phyloP scores from a whole-genome alignment of 2,113 vertebrate species.

The Oncorhynchus kisutch region DNA sequence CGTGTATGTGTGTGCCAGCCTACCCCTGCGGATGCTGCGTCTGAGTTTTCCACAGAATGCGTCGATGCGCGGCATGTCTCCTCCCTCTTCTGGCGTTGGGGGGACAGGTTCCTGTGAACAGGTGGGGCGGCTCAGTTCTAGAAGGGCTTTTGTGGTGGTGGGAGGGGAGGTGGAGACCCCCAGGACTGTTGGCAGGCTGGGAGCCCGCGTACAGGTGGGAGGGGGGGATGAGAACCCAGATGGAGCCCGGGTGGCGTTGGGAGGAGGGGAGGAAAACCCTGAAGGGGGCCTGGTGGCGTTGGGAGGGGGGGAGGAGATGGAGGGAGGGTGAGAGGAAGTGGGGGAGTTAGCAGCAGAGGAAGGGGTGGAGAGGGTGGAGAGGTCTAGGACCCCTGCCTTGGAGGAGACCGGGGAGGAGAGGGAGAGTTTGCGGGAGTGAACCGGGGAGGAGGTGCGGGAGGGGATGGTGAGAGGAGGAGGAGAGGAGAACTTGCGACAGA shows the following conservation, averaged over 20 bases:
- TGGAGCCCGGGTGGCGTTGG: conserved; percentile 61
- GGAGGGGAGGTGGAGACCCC: conserved; percentile 57
- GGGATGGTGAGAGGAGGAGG: conserved; percentile 80
- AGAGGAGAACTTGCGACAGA: conserved; percentile 93
- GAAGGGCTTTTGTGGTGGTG: conserved; percentile 22
- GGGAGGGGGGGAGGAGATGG: conserved; percentile 66
- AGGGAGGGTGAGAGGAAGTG: conserved; percentile 78
- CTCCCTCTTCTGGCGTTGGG: conserved; percentile 72
- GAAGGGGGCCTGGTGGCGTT: conserved; percentile 69
- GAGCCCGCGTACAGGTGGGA: conserved; percentile 68
- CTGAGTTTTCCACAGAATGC: conserved; percentile 85
- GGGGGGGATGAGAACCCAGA: conserved; percentile 62
- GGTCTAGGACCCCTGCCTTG: conserved; percentile 80
- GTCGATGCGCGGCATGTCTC: conserved; percentile 82
- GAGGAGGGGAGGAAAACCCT: conserved; percentile 60
- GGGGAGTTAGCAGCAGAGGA: conserved; percentile 76
- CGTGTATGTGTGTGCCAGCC: background rate
- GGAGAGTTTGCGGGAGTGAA: conserved; percentile 88
- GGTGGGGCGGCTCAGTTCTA: conserved; percentile 77
- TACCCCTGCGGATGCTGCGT: conserved; percentile 88
- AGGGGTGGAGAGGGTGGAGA: conserved; percentile 72
- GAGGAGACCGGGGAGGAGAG: conserved; percentile 83
- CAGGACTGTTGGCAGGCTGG: conserved; percentile 19
- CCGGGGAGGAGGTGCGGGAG: conserved; percentile 88
- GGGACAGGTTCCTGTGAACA: conserved; percentile 81